Evolutionary conservation across 2,888 invertebrate species (phyloP).

Genomic region (Eristalinus aeneus): DNA sequence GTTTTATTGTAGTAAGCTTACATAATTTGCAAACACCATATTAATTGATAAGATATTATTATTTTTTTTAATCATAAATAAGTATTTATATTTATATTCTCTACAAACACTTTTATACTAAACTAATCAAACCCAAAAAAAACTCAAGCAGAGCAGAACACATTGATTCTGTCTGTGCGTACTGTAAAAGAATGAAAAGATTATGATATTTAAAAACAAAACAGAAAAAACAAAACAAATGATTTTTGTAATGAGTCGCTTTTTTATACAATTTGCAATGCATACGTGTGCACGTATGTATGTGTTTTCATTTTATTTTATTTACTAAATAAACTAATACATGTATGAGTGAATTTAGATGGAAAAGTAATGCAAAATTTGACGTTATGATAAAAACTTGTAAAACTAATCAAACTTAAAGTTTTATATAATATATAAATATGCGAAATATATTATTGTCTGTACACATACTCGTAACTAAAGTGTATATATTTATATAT

Average conservation of each 20-base stretch:
- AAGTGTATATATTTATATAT: constrained; percentile 60
- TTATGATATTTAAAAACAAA: constrained; percentile 2
- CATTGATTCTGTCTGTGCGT: not conserved
- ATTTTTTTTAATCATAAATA: constrained; percentile 51
- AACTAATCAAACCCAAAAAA: constrained; percentile 42
- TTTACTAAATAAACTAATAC: not conserved
- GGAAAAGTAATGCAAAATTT: constrained; percentile 26
- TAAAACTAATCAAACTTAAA: constrained; percentile 59
- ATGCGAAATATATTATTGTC: constrained; percentile 50
- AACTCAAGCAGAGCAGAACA: constrained; percentile 3
- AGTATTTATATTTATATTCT: constrained; percentile 68
- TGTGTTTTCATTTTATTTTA: not conserved
- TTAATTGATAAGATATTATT: constrained; percentile 56
- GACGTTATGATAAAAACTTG: constrained; percentile 43
- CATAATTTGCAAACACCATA: constrained; percentile 53
- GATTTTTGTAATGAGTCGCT: constrained; percentile 34
- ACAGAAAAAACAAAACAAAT: too few relatives aligned
- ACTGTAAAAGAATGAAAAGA: constrained; percentile 5
- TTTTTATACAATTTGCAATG: constrained; percentile 44
- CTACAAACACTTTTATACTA: constrained; percentile 54
- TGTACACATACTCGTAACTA: constrained; percentile 42
- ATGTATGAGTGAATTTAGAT: constrained; percentile 49
- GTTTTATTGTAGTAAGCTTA: constrained; percentile 50
- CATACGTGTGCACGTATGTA: constrained; percentile 15
- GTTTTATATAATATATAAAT: constrained; percentile 44